These are phyloP conservation scores for Vanessa cardui DNA, from an alignment of 2,888 invertebrate genomes.

Conservation along the genomic window DNA sequence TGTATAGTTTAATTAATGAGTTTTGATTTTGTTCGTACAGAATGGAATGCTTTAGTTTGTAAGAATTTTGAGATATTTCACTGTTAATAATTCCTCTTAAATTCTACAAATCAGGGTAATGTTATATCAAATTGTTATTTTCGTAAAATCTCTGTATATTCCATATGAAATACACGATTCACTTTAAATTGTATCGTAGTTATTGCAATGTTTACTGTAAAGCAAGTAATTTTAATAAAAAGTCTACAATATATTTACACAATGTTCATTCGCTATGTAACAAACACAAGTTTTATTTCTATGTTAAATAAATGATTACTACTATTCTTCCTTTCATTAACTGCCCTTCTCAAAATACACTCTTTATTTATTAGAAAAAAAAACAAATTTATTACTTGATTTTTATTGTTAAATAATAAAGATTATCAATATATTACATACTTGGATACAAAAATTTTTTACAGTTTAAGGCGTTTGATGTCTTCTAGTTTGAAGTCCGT, in stretches of 20 bases:
- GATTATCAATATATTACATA: background rate
- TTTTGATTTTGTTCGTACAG: too few species aligned
- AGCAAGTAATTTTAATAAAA: background rate
- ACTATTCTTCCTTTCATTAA: background rate
- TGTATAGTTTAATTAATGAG: too few species aligned
- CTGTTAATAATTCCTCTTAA: too few species aligned
- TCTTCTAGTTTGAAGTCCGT: constrained; percentile 94
- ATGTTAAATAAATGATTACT: constrained; percentile 7
- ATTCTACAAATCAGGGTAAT: background rate
- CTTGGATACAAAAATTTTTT: constrained; percentile 32
- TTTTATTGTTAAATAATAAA: background rate
- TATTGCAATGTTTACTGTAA: background rate
- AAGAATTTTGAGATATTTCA: too few species aligned
- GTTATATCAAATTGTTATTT: background rate
- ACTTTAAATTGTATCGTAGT: background rate
- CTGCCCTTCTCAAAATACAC: background rate
- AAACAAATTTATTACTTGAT: background rate
- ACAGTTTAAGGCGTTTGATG: constrained; percentile 85
- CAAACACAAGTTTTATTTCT: background rate
- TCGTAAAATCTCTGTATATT: background rate
- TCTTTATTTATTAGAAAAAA: background rate
- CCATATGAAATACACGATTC: background rate
- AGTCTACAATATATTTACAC: background rate
- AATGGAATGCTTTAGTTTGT: too few species aligned
- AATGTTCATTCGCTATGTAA: background rate